A percentile compares a stretch with the other conserved stretches of the same genome.
phyloP scores from a whole-genome alignment of 2,888 invertebrate species.

The Cosmorhoe ocellata region DNA sequence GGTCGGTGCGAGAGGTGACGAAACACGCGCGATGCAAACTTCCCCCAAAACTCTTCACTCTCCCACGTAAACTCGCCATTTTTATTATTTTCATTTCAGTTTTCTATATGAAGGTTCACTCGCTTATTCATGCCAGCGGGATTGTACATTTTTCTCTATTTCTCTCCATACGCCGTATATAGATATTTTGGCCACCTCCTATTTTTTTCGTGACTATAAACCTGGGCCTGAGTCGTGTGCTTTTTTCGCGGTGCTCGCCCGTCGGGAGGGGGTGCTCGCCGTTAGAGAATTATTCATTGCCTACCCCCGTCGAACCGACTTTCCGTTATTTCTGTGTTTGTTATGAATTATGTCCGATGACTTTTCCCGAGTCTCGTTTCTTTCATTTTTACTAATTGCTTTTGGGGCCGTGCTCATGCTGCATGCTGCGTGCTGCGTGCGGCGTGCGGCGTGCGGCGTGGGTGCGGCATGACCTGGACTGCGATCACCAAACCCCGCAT shows the following conservation, averaged over 20 bases:
- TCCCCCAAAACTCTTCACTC: too few relatives aligned
- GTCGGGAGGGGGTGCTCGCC: slow-evolving; percentile 74
- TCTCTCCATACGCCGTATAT: slow-evolving; percentile 72
- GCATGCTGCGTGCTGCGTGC: neutral
- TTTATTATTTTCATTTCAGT: slow-evolving; percentile 66
- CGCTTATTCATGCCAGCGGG: slow-evolving; percentile 80
- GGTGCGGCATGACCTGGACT: neutral
- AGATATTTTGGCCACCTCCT: slow-evolving; percentile 80
- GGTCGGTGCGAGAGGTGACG: slow-evolving; percentile 24
- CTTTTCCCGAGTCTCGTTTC: slow-evolving; percentile 75
- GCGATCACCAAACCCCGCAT: slow-evolving; percentile 29
- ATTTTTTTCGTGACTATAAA: slow-evolving; percentile 79
- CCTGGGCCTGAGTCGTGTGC: slow-evolving; percentile 74
- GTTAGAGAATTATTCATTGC: slow-evolving; percentile 83
- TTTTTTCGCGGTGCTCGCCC: slow-evolving; percentile 75
- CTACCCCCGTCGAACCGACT: slow-evolving; percentile 79
- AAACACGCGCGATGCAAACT: slow-evolving; percentile 28
- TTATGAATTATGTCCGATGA: slow-evolving; percentile 82
- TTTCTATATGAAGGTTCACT: slow-evolving; percentile 78
- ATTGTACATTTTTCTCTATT: slow-evolving; percentile 73
- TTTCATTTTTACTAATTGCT: slow-evolving; percentile 79
- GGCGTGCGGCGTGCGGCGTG: neutral
- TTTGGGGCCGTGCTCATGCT: slow-evolving; percentile 46
- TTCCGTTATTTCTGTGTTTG: slow-evolving; percentile 82
- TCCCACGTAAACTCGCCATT: slow-evolving; percentile 47